These are phyloP conservation scores for Tarsius wallacei DNA, from an alignment of 2,797 vertebrate genomes.

Conservation along the genomic window DNA sequence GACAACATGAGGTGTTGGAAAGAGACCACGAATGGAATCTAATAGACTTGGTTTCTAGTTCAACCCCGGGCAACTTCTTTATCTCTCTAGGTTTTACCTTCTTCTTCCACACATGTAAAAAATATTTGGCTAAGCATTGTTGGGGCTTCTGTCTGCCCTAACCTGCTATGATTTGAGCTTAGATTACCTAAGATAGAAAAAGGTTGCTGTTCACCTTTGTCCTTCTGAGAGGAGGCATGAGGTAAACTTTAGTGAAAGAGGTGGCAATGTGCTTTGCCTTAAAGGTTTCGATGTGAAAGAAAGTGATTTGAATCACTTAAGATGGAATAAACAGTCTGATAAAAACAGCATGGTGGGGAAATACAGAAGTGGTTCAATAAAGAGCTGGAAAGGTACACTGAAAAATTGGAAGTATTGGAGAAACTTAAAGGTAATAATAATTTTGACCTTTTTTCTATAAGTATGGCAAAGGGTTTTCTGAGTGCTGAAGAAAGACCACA, in stretches of 20 bases:
- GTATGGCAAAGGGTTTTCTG: neutral
- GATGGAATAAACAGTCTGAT: neutral
- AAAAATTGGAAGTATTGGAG: neutral
- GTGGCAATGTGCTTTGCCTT: neutral
- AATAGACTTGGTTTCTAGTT: neutral
- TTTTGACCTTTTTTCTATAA: neutral
- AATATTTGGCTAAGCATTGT: neutral
- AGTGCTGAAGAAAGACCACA: no score
- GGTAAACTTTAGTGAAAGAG: neutral
- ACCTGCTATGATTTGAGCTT: neutral
- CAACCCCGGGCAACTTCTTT: neutral
- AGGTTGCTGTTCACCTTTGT: neutral
- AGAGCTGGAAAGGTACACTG: neutral
- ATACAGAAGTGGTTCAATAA: neutral
- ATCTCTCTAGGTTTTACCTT: conserved; percentile 16
- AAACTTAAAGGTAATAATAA: neutral
- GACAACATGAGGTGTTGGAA: neutral
- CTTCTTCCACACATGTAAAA: neutral
- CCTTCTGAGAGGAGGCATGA: neutral
- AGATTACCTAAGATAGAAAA: neutral
- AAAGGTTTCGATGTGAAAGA: neutral
- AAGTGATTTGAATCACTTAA: neutral
- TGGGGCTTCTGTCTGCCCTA: neutral
- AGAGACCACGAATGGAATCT: neutral
- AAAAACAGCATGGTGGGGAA: neutral